phyloP scores from a whole-genome alignment of 2,797 vertebrate species.

The Pitangus sulphuratus region DNA sequence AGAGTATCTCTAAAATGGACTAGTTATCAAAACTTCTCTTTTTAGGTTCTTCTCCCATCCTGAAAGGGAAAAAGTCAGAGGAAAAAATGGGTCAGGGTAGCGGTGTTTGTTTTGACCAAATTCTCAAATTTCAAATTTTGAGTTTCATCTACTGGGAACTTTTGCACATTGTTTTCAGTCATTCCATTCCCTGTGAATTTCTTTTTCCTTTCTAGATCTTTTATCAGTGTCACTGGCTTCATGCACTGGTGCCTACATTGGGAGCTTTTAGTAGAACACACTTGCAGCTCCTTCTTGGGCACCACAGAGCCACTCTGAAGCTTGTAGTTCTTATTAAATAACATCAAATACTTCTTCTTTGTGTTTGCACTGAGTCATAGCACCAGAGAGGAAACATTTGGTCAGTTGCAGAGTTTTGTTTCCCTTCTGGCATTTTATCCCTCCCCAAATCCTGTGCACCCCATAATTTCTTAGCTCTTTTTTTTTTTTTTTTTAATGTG shows the following conservation, averaged over 20 bases:
- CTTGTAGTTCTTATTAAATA: background rate
- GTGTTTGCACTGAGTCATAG: background rate
- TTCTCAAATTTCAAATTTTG: background rate
- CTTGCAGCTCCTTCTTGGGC: background rate
- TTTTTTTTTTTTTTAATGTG: background rate
- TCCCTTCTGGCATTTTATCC: background rate
- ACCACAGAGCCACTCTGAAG: background rate
- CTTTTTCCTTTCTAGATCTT: background rate
- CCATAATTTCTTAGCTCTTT: background rate
- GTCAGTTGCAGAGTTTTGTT: background rate
- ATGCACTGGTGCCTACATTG: background rate
- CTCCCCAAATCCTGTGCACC: accelerated
- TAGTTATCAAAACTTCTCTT: background rate
- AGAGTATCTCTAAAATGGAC: background rate
- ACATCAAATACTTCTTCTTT: background rate
- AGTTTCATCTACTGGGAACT: background rate
- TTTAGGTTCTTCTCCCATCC: background rate
- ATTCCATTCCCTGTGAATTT: background rate
- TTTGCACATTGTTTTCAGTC: background rate
- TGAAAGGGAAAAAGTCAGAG: background rate
- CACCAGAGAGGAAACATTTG: background rate
- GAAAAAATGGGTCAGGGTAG: accelerated
- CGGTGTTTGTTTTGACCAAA: background rate
- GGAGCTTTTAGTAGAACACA: background rate
- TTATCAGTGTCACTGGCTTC: background rate